Base-by-base conservation (phyloP, 2,113 vertebrate genomes). In the Leiothrix lutea region DNA sequence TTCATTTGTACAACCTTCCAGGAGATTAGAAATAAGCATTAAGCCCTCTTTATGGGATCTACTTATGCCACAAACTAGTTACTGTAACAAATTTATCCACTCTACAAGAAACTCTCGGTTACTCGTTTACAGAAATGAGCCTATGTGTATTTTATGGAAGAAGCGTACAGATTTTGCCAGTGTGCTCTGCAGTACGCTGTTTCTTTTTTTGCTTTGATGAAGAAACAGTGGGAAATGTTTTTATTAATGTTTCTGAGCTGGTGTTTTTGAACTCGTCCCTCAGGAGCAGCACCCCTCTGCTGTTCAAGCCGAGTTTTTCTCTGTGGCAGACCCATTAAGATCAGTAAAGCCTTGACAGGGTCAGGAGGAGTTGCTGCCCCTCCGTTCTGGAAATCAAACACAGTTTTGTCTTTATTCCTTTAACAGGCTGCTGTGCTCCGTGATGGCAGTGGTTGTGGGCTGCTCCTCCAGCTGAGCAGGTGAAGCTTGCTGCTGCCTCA, bases 291-390 rank as follows among this genome's bases (percentile, higher is more conserved):
- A 73, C 51, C 90, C 54, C 79, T 90, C 62, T 1, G 12, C 81
- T 73, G 47, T n/a, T 92, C 84, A 75, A 79, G 85, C 87, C 85
- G 65, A 80, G 82, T 31, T 90, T 62, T 93, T 92, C 78, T 93
- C 90, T 88, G 79, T 53, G 72, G 90, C 88, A 94, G 81, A 75
- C 31, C 85, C 82, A 78, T 93, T 94, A 94, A 88, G 93, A 92
- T 73, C 71, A 86, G 67, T 29, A 78, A 85, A 94, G 85, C 31
- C 72, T 38, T 80, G 82, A 92, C 80, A 78, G 36, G 64, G 85
- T 83, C 72, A 88, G 47, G 57, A 83, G 92, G 57, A 80, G 84
- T 80, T 93, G 44, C 72, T 90, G 75, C 90, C 85, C 75, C 72
- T 86, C 72, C 2, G 1, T 51, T 90, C 93, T 81, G n/a, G 36